Base-by-base conservation (phyloP, 2,888 invertebrate genomes). In the Seira musarum region DNA sequence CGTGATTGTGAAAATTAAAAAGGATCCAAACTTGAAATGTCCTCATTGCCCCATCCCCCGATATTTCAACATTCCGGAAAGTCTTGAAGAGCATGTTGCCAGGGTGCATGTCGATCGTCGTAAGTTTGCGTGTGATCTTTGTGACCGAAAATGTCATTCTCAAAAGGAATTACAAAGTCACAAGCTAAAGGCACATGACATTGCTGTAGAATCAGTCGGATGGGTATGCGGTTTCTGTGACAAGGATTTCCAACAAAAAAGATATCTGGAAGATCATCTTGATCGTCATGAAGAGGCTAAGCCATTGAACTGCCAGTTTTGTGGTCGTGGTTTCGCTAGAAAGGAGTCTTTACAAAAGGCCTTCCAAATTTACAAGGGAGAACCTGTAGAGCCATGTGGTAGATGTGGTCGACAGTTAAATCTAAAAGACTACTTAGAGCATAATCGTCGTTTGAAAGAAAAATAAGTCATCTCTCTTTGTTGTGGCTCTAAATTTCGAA, bases 291-390 rank as follows among this genome's bases (percentile, higher is more conserved):
- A 69, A 25, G 49, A 78, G 30, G 69, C 78, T 3, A 82, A 82
- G 22, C 82, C 82, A 8, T 57, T 82, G 5, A 82, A 82, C 30
- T 82, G 82, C 35, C 74, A 78, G 21, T 65, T 24, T 13, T 82
- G 82, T 68, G 78, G 82, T 5, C 25, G 78, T 19, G 67, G 61
- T 0, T 82, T 82, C 21, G 19, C 60, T 10, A 35, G 78, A 5
- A 61, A 69, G 17, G 78, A 78, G 15, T 74, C 78, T 61, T 46
- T 78, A 8, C 78, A 82, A 57, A 78, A 67, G 25, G 82, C 46
- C 0, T 82, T 82, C 24, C 82, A 82, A 25, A 82, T 82, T 67
- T 75, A 61, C 64, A 82, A 78, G 53, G 82, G 82, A 0, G 70
- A 74, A 63, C 17, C 63, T n/a, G 82, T 82, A 3, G 82, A 82